Evolutionary conservation across 2,888 invertebrate genomes (phyloP).

Genomic region (Perizoma flavofasciatum): DNA sequence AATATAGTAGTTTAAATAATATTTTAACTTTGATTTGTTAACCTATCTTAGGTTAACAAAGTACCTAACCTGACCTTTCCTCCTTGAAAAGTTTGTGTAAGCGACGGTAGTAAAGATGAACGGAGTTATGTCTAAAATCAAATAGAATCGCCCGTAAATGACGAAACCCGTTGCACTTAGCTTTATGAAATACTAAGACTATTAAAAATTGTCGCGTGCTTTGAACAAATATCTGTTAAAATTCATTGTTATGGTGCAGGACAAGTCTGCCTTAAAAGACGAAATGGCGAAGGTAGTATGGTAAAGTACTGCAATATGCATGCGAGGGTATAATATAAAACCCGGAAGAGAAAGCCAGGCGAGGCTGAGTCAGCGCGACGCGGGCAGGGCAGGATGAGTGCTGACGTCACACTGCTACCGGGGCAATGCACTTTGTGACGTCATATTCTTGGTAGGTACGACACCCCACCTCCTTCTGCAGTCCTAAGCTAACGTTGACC

Average conservation of each 20-base stretch:
- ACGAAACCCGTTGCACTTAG: too few relatives aligned
- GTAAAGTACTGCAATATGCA: conserved; percentile 19
- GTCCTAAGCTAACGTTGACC: conserved; percentile 51
- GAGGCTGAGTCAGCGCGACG: conserved; percentile 35
- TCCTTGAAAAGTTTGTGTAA: too few relatives aligned
- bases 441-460: conserved; percentile 28
- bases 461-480: conserved; percentile 36
- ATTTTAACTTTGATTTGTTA: too few relatives aligned
- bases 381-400: conserved; percentile 45
- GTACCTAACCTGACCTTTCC: too few relatives aligned
- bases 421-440: conserved; percentile 60
- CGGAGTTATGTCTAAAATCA: too few relatives aligned
- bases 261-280: conserved; percentile 35
- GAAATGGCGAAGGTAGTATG: conserved; percentile 21
- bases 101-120: too few relatives aligned
- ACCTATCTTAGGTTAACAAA: too few relatives aligned
- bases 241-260: conserved; percentile 26
- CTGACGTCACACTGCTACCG: conserved; percentile 52
- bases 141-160: too few relatives aligned
- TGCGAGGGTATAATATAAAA: conserved; percentile 33
- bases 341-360: conserved; percentile 41
- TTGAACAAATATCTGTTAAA: not conserved
- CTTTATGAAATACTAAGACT: too few relatives aligned
- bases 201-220: too few relatives aligned
- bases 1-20: too few relatives aligned